Evolutionary conservation across 2,113 vertebrate genomes (phyloP).

Genomic region (Sardina pilchardus): DNA sequence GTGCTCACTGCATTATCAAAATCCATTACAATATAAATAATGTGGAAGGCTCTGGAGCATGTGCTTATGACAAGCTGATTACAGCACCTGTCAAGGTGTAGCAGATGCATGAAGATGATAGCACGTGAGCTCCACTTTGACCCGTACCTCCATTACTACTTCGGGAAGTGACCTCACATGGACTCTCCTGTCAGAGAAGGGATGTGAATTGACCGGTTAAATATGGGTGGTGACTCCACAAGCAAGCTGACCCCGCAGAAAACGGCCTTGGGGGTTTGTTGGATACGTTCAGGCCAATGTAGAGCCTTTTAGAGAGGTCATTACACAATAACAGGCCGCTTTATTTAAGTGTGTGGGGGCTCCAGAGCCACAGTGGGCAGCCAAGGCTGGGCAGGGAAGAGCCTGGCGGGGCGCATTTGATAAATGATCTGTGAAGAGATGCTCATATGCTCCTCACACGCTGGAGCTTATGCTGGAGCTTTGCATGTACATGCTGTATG

Average conservation of each 20-base stretch:
- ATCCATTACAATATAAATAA: too few relatives aligned
- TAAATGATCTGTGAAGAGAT: constrained; percentile 41
- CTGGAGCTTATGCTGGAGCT: neutral
- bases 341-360: constrained; percentile 25
- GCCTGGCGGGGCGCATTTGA: constrained; percentile 35
- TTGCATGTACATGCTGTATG: neutral
- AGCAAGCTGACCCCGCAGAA: constrained; percentile 26
- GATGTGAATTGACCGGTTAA: constrained; percentile 39
- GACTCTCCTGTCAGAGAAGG: constrained; percentile 38
- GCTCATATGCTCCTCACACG: constrained; percentile 41
- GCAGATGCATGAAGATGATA: constrained; percentile 38
- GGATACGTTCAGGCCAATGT: constrained; percentile 36
- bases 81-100: constrained; percentile 50
- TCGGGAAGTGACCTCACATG: constrained; percentile 48
- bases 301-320: constrained; percentile 44
- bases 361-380: constrained; percentile 32
- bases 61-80: constrained; percentile 40
- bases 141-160: constrained; percentile 43
- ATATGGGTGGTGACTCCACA: constrained; percentile 34
- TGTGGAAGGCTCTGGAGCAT: neutral
- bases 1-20: too few relatives aligned
- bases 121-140: constrained; percentile 35
- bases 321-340: constrained; percentile 43
- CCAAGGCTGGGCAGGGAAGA: constrained; percentile 9
- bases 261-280: constrained; percentile 34